phyloP scores from a whole-genome alignment of 1,140 invertebrate genomes.

The Armadillidium nasatum region DNA sequence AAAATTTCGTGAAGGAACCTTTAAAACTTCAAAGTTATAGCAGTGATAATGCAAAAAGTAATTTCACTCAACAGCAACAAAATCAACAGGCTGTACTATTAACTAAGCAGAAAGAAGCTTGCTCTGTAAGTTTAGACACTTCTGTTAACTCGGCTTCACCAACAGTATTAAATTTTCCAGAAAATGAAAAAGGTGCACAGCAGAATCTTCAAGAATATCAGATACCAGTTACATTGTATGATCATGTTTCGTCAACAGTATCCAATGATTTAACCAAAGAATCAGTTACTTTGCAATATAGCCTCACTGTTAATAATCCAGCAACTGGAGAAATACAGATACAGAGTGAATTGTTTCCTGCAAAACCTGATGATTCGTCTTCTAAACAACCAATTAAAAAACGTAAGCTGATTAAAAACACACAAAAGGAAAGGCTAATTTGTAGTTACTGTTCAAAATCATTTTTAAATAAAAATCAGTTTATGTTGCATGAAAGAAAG shows the following conservation, averaged over 20 bases:
- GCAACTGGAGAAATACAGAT: conserved; percentile 42
- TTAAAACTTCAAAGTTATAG: not conserved
- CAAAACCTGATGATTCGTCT: conserved; percentile 30
- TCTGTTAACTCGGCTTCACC: too few species aligned
- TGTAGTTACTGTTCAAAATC: conserved; percentile 20
- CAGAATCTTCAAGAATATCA: too few species aligned
- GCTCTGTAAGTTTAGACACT: not conserved
- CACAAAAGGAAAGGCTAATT: conserved; percentile 16
- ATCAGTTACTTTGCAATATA: conserved; percentile 37
- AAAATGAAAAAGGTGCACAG: too few species aligned
- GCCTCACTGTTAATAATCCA: conserved; percentile 42
- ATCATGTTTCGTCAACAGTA: not conserved
- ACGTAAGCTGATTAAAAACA: not conserved
- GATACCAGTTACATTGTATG: not conserved
- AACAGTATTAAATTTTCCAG: too few species aligned
- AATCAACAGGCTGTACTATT: not conserved
- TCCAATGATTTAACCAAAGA: not conserved
- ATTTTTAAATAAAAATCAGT: conserved; percentile 26
- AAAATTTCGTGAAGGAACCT: not conserved
- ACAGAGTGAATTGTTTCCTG: conserved; percentile 36
- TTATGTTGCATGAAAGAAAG: conserved; percentile 18
- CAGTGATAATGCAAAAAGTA: not conserved
- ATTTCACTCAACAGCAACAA: not conserved
- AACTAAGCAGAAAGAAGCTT: not conserved
- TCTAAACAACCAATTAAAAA: conserved; percentile 34